Evolutionary conservation across 2,797 vertebrate species (phyloP).

Genomic region (Leontocebus nigricollis): DNA sequence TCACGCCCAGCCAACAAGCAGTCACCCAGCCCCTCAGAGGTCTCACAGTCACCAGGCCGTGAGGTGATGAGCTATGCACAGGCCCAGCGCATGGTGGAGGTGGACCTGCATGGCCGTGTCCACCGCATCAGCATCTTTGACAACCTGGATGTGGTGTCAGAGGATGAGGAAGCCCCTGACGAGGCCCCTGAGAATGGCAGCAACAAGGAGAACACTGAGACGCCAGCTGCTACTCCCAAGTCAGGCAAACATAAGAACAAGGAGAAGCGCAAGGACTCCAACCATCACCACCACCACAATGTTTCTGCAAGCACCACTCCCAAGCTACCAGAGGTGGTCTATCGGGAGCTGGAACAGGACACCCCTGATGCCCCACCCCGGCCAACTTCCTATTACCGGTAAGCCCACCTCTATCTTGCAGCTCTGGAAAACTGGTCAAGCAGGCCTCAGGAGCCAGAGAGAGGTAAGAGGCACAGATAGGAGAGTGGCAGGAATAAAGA

Average conservation of each 20-base stretch:
- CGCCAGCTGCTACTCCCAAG: conserved; percentile 91
- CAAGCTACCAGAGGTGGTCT: conserved; percentile 97
- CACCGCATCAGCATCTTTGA: conserved; percentile 99
- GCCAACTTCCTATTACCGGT: conserved; percentile 98
- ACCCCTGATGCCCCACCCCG: conserved; percentile 94
- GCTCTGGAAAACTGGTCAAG: conserved; percentile 16
- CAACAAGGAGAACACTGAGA: conserved; percentile 93
- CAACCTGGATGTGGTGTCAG: conserved; percentile 97
- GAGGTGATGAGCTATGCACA: conserved; percentile 99
- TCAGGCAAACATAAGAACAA: conserved; percentile 98
- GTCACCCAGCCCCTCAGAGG: conserved; percentile 94
- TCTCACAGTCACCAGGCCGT: conserved; percentile 94
- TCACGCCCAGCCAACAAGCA: conserved; percentile 90
- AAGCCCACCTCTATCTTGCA: conserved; percentile 58
- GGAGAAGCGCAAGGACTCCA: conserved; percentile 91
- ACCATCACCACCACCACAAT: conserved; percentile 93
- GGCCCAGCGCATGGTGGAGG: conserved; percentile 98
- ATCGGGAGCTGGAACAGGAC: conserved; percentile 97
- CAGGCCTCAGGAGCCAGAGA: not conserved
- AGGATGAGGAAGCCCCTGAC: conserved; percentile 91
- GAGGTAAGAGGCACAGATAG: not conserved
- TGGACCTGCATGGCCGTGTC: conserved; percentile 96
- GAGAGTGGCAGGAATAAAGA: not conserved
- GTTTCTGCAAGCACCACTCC: conserved; percentile 91
- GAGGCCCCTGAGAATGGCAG: conserved; percentile 87